A percentile compares a stretch with the other conserved stretches of the same genome.
These are phyloP conservation scores for Cephalopholis sonnerati DNA, from an alignment of 2,113 vertebrate species.

Conservation along the genomic window DNA sequence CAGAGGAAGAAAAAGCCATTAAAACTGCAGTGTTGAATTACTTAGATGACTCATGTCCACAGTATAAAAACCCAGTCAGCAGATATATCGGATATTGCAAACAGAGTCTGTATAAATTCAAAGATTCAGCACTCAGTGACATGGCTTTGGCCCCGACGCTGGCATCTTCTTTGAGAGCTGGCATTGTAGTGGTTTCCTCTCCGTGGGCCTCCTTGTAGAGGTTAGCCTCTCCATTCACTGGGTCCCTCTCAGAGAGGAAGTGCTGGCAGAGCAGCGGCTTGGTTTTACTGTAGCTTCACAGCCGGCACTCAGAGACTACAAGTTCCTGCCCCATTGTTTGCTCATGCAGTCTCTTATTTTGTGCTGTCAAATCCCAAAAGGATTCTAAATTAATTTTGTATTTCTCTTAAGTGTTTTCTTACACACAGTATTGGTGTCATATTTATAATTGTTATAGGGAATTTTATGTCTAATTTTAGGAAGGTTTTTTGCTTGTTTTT, in stretches of 20 bases:
- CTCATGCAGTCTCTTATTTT: neutral
- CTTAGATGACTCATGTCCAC: neutral
- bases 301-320: neutral
- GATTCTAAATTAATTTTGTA: neutral
- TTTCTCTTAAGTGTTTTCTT: neutral
- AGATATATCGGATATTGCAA: neutral
- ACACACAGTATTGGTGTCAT: neutral
- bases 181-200: constrained; percentile 33
- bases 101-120: neutral
- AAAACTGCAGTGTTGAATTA: neutral
- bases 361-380: neutral
- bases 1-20: neutral
- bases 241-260: constrained; percentile 47
- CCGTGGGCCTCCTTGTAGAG: constrained; percentile 57
- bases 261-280: constrained; percentile 32
- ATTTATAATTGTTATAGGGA: neutral
- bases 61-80: neutral
- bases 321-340: constrained; percentile 8
- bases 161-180: constrained; percentile 5
- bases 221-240: constrained; percentile 47
- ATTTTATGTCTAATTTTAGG: neutral
- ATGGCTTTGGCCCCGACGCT: neutral
- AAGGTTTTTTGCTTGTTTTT: neutral
- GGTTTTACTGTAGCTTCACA: constrained; percentile 14
- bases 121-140: neutral